phyloP scores from a whole-genome alignment of 2,888 invertebrate genomes.

The Phalangium opilio region DNA sequence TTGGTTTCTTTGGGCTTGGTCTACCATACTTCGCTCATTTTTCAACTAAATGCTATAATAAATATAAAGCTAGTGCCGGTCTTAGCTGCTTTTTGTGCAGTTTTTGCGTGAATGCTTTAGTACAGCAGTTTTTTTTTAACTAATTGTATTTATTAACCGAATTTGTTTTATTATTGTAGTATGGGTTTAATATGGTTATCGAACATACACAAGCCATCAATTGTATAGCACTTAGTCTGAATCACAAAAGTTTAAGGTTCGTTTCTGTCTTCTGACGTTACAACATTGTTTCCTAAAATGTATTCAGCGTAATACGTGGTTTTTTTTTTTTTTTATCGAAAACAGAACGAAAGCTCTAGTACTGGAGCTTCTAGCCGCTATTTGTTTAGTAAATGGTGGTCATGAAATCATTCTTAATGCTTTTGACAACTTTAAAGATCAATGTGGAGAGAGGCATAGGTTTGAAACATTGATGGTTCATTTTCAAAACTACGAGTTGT shows the following conservation, averaged over 20 bases:
- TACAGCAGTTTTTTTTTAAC: no score
- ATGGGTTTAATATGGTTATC: constrained; percentile 97
- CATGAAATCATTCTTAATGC: constrained; percentile 93
- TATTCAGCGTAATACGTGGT: not conserved
- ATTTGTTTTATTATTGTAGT: constrained; percentile 42
- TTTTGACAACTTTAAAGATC: constrained; percentile 95
- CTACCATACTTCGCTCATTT: no score
- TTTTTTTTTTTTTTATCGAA: not conserved
- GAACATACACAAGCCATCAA: constrained; percentile 96
- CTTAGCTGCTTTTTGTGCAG: no score
- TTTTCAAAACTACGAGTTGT: constrained; percentile 87
- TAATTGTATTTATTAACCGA: no score
- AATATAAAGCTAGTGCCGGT: no score
- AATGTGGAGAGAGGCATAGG: constrained; percentile 49
- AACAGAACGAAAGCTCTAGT: constrained; percentile 87
- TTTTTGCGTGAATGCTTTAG: no score
- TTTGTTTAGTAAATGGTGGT: constrained; percentile 97
- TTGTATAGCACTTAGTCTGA: constrained; percentile 89
- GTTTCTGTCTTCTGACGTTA: constrained; percentile 7
- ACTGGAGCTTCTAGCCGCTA: constrained; percentile 88
- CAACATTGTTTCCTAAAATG: not conserved
- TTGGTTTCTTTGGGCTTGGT: no score
- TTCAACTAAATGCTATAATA: no score
- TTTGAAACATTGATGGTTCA: constrained; percentile 97
- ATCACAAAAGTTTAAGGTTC: constrained; percentile 79